These are phyloP conservation scores for Empidonax alnorum DNA, from an alignment of 2,113 vertebrate genomes.

Conservation along the genomic window DNA sequence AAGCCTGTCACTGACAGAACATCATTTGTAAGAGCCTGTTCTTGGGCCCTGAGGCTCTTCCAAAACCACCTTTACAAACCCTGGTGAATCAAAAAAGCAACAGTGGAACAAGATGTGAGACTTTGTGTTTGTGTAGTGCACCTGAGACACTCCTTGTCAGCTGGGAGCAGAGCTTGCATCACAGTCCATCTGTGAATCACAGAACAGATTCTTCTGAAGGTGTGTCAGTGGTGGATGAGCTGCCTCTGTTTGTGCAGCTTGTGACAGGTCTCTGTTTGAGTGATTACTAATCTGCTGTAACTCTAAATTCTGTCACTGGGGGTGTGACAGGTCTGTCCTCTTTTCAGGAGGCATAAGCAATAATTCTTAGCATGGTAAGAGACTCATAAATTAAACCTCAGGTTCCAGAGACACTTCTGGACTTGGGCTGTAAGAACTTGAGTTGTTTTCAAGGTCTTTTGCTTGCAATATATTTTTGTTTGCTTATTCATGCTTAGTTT, in stretches of 20 bases:
- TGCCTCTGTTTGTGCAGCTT: not conserved
- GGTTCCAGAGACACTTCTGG: not conserved
- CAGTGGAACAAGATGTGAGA: not conserved
- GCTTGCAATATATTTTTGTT: not conserved
- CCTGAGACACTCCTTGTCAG: not conserved
- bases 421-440: not conserved
- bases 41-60: not conserved
- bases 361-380: not conserved
- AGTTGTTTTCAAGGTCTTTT: not conserved
- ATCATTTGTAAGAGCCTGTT: not conserved
- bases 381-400: not conserved
- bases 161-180: not conserved
- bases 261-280: not conserved
- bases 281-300: not conserved
- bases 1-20: not conserved
- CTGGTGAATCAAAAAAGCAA: not conserved
- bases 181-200: not conserved
- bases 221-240: conserved; percentile 2
- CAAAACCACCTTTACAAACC: not conserved
- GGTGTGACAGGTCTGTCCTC: not conserved
- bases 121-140: not conserved
- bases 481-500: not conserved
- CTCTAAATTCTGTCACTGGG: not conserved
- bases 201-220: not conserved
- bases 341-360: not conserved